Conservation (phyloP, 2,797 vertebrate genomes). For the Lophius americanus region DNA sequence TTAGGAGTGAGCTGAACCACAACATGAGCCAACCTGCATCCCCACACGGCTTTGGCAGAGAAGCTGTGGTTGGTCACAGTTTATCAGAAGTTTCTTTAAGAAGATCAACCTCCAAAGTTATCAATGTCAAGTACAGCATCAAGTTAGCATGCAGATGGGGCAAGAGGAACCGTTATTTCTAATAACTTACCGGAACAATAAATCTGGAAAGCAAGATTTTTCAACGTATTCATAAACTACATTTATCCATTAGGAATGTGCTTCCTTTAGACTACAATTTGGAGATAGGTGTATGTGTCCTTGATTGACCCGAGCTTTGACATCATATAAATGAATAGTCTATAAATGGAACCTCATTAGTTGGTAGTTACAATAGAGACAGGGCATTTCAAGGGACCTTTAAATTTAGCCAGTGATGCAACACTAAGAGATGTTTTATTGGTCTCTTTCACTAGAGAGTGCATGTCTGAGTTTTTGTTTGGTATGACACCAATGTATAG, state of each 20-base stretch:
- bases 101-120: not conserved
- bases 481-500: not conserved
- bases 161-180: conserved; percentile 44
- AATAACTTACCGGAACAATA: conserved; percentile 44
- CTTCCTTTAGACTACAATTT: conserved; percentile 40
- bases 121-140: conserved; percentile 5
- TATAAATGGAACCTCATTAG: conserved; percentile 82
- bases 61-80: not conserved
- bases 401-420: conserved; percentile 58
- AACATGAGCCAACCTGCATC: no score
- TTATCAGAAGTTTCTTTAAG: not conserved
- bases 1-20: not conserved
- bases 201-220: conserved; percentile 42
- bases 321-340: conserved; percentile 76
- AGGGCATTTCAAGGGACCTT: conserved; percentile 57
- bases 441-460: conserved; percentile 25
- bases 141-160: conserved; percentile 43
- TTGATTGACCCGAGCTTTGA: conserved; percentile 68
- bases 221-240: conserved; percentile 58
- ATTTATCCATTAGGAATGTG: conserved; percentile 52
- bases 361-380: conserved; percentile 66
- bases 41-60: no score
- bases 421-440: conserved; percentile 38
- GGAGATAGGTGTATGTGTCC: conserved; percentile 33
- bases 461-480: conserved; percentile 18